Base-by-base conservation (phyloP, 2,113 vertebrate species). In the Entomyzon cyanotis region DNA sequence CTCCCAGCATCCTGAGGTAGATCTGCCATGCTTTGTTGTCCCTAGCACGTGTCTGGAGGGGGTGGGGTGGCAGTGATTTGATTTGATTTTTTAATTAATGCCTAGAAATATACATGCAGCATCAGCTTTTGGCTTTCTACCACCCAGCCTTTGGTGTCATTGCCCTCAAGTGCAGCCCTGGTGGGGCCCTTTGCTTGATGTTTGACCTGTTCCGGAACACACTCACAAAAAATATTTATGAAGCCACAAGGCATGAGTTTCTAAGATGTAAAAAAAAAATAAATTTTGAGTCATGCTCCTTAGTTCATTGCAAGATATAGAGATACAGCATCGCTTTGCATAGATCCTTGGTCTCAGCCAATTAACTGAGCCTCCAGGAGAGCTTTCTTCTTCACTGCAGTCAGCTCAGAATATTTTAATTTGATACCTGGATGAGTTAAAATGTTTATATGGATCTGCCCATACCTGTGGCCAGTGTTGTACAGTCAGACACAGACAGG, bases 1-100 rank as follows among this genome's bases (percentile, higher is more conserved):
- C 86, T 74, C 93, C 82, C 82, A 42, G 67, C 82, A 82, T 96
- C 89, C 92, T 79, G 80, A 92, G 90, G 87, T 94, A 58, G 93
- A 81, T 86, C 65, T 94, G 84, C 78, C 44, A 37, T 0, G 81
- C 83, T 90, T 92, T 96, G 90, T 94, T 89, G 69, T 94, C 88
- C 65, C 70, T 90, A 12, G 10, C 73, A 65, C 33, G 28, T 4
- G 0, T 84, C 80, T 58, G 47, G 56, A 41, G 27, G 53, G 23
- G 37, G 35, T n/a, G 82, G 62, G 35, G 44, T 53, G 77, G 74
- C n/a, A 60, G 49, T 65, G 37, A 58, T 89, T 81, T 89, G 50
- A 83, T 88, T 44, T 85, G 75, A 81, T 86, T 88, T 94, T 93
- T 92, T 89, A 92, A 94, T 96, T 84, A 94, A 49, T 89, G 84